Conservation (phyloP, 2,113 vertebrate genomes). For the Chamaetylas fuelleborni region DNA sequence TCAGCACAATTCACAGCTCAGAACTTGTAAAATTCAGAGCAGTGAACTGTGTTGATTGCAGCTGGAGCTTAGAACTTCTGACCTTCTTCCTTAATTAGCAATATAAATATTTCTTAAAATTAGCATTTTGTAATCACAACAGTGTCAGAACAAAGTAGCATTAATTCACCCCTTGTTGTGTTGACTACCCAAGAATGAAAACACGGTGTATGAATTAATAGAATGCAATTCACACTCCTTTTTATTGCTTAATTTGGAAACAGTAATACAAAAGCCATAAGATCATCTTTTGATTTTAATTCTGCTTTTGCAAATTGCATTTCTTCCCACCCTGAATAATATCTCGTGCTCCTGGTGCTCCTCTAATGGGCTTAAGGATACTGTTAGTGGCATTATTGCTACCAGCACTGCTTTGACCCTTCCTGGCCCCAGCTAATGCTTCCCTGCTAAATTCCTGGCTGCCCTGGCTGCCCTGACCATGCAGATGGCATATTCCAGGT, state of each 20-base stretch:
- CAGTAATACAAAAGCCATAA: neutral
- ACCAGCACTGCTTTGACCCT: neutral
- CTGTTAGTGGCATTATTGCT: neutral
- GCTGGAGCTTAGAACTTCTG: constrained; percentile 33
- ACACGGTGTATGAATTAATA: constrained; percentile 9
- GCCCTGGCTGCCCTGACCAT: neutral
- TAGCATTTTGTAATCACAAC: constrained; percentile 62
- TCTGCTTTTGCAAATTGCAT: constrained; percentile 1
- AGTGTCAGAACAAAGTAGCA: constrained; percentile 35
- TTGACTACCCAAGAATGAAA: constrained; percentile 29
- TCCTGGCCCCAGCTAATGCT: neutral
- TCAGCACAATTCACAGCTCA: constrained; percentile 50
- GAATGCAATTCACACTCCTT: constrained; percentile 6
- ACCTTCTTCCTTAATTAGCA: constrained; percentile 65
- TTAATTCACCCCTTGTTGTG: constrained; percentile 48
- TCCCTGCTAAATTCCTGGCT: constrained; percentile 27
- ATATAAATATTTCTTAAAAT: constrained; percentile 66
- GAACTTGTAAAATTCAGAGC: constrained; percentile 38
- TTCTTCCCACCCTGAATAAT: neutral
- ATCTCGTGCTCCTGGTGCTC: neutral
- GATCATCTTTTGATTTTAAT: constrained; percentile 37
- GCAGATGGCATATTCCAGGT: neutral
- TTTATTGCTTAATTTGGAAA: constrained; percentile 61
- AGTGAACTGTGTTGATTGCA: constrained; percentile 29
- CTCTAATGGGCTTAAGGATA: neutral